phyloP scores from a whole-genome alignment of 2,113 vertebrate genomes.

The Tragelaphus imberbis region DNA sequence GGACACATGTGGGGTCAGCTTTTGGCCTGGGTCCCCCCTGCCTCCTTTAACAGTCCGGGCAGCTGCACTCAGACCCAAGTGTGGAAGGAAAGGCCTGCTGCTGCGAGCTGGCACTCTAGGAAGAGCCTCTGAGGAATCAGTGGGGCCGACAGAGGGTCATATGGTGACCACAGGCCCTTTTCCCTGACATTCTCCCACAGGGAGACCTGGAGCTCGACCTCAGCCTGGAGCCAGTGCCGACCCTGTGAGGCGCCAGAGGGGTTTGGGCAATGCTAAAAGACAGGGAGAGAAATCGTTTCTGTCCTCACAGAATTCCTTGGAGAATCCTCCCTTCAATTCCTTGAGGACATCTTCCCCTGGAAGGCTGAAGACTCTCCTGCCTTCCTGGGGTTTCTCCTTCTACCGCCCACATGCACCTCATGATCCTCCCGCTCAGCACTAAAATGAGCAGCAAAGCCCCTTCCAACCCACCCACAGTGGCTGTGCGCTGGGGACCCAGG shows the following conservation, averaged over 20 bases:
- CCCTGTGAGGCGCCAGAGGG: neutral
- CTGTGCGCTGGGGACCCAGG: neutral
- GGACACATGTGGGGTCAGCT: neutral
- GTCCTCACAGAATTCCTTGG: neutral
- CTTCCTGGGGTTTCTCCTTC: neutral
- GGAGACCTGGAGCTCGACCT: neutral
- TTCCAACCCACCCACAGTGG: neutral
- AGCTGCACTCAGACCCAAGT: neutral
- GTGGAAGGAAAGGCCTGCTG: neutral
- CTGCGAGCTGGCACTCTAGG: neutral
- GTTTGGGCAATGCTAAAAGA: neutral
- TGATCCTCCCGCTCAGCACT: neutral
- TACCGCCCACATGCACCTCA: neutral
- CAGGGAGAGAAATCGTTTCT: neutral
- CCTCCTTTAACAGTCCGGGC: neutral
- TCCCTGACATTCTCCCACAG: neutral
- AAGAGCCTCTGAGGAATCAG: neutral
- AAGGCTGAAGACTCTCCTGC: neutral
- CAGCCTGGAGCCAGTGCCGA: neutral
- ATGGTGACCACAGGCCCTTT: neutral
- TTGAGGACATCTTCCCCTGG: neutral
- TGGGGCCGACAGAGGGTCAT: neutral
- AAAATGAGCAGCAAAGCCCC: neutral
- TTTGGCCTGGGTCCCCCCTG: neutral
- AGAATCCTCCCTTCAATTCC: neutral